These are phyloP conservation scores for Enteromius mattozi DNA, from an alignment of 2,797 vertebrate genomes.

Conservation along the genomic window DNA sequence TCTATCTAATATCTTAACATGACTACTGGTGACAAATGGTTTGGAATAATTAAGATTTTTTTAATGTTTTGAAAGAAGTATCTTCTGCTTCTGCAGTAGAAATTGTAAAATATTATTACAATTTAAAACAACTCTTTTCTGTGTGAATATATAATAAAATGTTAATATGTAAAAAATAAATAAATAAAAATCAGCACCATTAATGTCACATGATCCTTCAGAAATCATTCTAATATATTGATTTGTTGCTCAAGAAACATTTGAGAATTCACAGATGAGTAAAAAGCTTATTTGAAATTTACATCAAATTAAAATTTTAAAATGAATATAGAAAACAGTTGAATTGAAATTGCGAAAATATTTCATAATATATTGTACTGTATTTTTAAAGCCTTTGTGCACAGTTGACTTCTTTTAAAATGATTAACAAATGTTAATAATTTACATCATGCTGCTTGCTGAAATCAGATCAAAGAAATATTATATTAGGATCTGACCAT, in stretches of 20 bases:
- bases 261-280: neutral
- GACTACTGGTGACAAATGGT: neutral
- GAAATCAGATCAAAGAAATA: neutral
- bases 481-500: neutral
- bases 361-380: neutral
- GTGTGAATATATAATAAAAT: neutral
- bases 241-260: neutral
- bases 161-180: too few relatives aligned
- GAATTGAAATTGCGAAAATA: too few relatives aligned
- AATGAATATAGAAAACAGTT: neutral
- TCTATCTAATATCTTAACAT: neutral
- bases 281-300: neutral
- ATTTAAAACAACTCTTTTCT: neutral
- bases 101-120: neutral
- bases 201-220: neutral
- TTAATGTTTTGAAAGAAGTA: neutral
- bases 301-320: too few relatives aligned
- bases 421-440: neutral
- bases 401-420: neutral
- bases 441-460: neutral
- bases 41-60: neutral
- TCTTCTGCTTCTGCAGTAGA: neutral
- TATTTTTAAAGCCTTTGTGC: neutral
- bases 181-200: too few relatives aligned
- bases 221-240: neutral